Percentiles rank a stretch among this genome's conserved stretches.
Evolutionary conservation across 2,113 vertebrate genomes (phyloP).

Genomic region (Picathartes gymnocephalus): DNA sequence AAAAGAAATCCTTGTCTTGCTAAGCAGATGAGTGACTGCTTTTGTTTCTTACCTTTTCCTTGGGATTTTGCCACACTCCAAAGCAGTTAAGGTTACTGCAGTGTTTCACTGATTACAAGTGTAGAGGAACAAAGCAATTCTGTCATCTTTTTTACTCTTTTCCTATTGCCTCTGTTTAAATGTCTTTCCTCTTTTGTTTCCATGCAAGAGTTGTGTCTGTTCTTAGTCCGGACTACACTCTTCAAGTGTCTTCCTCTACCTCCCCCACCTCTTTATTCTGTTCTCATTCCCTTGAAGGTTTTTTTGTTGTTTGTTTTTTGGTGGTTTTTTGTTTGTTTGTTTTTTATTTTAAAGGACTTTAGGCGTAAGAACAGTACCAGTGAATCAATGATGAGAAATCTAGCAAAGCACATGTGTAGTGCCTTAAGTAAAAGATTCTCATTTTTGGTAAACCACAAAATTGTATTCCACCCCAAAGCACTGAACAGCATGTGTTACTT

Average conservation of each 20-base stretch:
- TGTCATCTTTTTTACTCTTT: background rate
- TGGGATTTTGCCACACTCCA: background rate
- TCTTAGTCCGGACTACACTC: background rate
- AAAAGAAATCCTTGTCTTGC: background rate
- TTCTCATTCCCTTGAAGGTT: background rate
- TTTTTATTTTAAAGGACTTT: background rate
- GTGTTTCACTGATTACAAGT: background rate
- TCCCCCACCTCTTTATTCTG: background rate
- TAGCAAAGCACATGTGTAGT: background rate
- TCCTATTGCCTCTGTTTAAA: background rate
- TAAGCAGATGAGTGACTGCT: background rate
- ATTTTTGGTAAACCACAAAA: background rate
- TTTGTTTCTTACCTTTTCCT: background rate
- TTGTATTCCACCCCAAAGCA: background rate
- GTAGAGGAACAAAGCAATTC: background rate
- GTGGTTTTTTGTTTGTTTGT: background rate
- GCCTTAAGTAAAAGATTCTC: background rate
- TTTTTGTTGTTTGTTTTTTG: background rate
- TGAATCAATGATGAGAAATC: background rate
- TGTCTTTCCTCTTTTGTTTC: background rate
- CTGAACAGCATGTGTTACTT: slow-evolving; percentile 1
- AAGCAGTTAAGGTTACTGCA: background rate
- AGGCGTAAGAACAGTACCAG: background rate
- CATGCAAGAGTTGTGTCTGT: background rate
- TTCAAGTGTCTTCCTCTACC: background rate